Base-by-base conservation (phyloP, 2,797 vertebrate species). In the Xerus rutilus region DNA sequence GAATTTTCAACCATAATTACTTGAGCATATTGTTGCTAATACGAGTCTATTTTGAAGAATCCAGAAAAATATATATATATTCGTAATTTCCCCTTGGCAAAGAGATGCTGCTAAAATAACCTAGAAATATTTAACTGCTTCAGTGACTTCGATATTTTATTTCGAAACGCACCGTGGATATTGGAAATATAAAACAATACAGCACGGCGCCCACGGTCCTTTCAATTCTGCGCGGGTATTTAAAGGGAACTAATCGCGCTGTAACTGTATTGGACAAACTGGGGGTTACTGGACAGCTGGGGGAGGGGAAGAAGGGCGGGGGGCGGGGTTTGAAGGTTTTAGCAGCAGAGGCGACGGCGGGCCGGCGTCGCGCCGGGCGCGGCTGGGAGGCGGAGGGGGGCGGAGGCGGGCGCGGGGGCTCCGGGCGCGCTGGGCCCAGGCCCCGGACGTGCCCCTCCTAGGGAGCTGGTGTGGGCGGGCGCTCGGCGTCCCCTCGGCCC, bases 71-170 rank as follows among this genome's bases (percentile, higher is more conserved):
- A 67, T 23, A 62, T 25, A 20, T 57, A 85, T 57, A 59, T 70
- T 83, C 14, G 12, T 74, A 25, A 94, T 72, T 47, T 91, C 3
- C 14, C 92, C 84, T 23, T 32, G 72, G 32, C 49, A 64, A 81
- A 93, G 39, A 74, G 77, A 93, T 4, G 74, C 18, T 85, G 49
- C 72, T 88, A 67, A 79, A 85, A 76, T 12, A 72, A 47, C 69
- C 86, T 59, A 73, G 43, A 77, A 62, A 59, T 54, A 74, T 28
- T 90, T 84, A 78, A 93, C 74, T 20, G 81, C 81, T 82, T 93
- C 76, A 32, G 69, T 39, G 84, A 94, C 65, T 70, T 79, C 15
- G 21, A 3, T 28, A 39, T 79, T 86, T 70, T 64, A 89, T 72
- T 87, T 76, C 28, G 11, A 52, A 39, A 35, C 25, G n/a, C 70